phyloP scores from a whole-genome alignment of 92 coral and sea anemone genomes.

The Epizoanthus scotinus region DNA sequence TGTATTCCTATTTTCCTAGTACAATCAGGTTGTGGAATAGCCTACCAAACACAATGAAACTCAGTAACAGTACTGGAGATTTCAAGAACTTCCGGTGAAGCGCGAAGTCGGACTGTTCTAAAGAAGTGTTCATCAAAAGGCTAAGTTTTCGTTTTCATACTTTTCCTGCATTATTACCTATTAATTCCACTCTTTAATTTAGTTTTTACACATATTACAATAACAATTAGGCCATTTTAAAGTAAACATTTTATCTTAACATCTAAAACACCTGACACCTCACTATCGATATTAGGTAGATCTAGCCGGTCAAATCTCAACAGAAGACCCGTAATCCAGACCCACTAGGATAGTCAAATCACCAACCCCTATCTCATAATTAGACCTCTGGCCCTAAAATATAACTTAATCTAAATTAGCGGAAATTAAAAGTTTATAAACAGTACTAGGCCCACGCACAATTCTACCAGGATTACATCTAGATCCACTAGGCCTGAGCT shows the following conservation, averaged over 20 bases:
- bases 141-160: no score
- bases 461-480: no score
- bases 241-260: not conserved
- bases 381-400: constrained; percentile 18
- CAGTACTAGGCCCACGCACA: no score
- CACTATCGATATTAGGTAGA: constrained; percentile 11
- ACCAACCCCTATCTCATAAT: constrained; percentile 1
- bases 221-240: constrained; percentile 6
- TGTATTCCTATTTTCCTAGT: constrained; percentile 14
- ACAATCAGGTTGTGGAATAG: constrained; percentile 19
- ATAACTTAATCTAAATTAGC: constrained; percentile 9
- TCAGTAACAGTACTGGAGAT: not conserved
- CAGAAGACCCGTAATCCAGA: not conserved
- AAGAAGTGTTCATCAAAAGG: no score
- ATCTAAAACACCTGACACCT: not conserved
- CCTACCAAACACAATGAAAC: constrained; percentile 14
- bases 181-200: no score
- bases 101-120: no score
- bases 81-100: no score
- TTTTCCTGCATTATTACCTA: no score
- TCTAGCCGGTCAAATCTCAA: constrained; percentile 4
- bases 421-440: not conserved
- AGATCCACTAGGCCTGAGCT: no score
- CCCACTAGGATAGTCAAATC: not conserved
- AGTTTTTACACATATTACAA: no score